Conservation (phyloP, 2,797 vertebrate genomes). For the Dipus sagitta region DNA sequence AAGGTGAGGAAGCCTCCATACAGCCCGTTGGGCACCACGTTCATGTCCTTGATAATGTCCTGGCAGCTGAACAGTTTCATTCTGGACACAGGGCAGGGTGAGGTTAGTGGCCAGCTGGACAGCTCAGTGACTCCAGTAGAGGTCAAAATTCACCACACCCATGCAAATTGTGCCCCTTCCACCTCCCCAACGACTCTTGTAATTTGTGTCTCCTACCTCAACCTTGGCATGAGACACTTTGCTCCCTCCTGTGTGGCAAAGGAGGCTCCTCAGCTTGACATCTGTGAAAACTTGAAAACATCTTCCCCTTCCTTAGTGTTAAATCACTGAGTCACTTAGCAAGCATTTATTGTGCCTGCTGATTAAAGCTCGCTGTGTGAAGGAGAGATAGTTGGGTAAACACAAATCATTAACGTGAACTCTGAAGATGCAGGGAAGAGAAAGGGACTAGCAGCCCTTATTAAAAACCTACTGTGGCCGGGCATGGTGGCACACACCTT, state of each 20-base stretch:
- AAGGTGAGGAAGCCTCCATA: neutral
- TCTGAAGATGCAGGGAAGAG: neutral
- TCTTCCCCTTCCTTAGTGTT: neutral
- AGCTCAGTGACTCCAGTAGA: neutral
- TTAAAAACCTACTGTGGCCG: neutral
- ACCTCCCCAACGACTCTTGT: neutral
- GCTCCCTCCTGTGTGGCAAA: neutral
- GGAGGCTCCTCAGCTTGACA: neutral
- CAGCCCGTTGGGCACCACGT: neutral
- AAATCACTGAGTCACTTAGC: constrained; percentile 16
- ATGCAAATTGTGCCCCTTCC: neutral
- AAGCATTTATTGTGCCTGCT: constrained; percentile 5
- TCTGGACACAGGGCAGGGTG: neutral
- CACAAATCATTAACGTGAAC: neutral
- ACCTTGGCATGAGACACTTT: neutral
- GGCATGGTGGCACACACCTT: no score
- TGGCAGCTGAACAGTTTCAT: neutral
- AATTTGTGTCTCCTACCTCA: neutral
- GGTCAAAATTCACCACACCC: neutral
- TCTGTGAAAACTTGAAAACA: neutral
- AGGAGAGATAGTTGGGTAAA: neutral
- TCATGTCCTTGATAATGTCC: neutral
- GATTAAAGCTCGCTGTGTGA: neutral
- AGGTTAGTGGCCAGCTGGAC: neutral
- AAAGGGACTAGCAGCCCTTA: neutral